Evolutionary conservation across 2,113 vertebrate genomes (phyloP), one percentile per base, ranked within the genome.

Genomic region (Thalassarche chlororhynchos): DNA sequence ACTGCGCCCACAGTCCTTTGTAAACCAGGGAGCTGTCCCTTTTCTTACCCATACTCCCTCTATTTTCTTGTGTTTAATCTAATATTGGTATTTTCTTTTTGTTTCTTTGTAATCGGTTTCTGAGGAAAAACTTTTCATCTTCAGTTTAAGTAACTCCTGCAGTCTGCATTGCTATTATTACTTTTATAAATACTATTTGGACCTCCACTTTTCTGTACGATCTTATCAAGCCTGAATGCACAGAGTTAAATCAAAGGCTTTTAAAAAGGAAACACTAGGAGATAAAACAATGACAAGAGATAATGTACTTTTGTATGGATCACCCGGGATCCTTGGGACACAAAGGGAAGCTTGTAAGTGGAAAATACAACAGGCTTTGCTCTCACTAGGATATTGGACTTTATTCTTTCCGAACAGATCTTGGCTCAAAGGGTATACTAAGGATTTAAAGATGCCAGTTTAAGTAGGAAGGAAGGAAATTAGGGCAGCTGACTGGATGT

Each of bases 301-400:
- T 91, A 91, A 94, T 44, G 55, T 36, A 44, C 72, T 94, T 93
- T 74, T 89, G 28, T 34, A 61, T 75, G 81, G 77, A 93, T 95
- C 77, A 89, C 49, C 55, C 0, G 1, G 49, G 87, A 92, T 93
- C 55, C 72, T 20, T 66, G 51, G 72, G 77, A 84, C 60, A 89
- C 51, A 94, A 87, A 94, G 21, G 54, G 55, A 81, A 91, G 72
- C 69, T 96, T 96, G 87, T 93, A 89, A 96, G 60, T 66, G 51
- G 87, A 95, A 95, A 93, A 94, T 91, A 84, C n/a, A 84, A 38
- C 51, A 78, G 51, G 40, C 42, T 95, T 95, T 93, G 12, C 32
- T 89, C 65, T 74, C 65, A 58, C 84, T 87, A 62, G 28, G 69
- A 84, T 95, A 46, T 82, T 89, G 47, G 28, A 71, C 36, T 69